Base-by-base conservation (phyloP, 1,140 invertebrate species). In the Zaprionus ornatus region DNA sequence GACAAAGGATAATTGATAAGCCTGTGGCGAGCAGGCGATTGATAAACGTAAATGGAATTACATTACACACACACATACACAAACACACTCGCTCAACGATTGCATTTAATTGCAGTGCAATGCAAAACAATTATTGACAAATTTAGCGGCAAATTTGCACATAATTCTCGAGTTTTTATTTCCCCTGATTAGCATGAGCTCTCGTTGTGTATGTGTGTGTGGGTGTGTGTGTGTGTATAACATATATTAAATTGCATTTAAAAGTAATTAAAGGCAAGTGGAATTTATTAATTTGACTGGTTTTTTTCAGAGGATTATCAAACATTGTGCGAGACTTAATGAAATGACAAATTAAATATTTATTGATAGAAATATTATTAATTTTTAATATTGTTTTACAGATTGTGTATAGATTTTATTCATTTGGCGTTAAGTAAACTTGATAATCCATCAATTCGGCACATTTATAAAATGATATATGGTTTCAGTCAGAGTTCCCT, bases 1-100 rank as follows among this genome's bases (percentile, higher is more conserved):
- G 17, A 57, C 27, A 19, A 56, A 57, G 72, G 21, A 69, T 78
- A 78, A 78, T 69, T 78, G 75, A 78, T 78, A 78, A 69, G 65
- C 75, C 71, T 64, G 71, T 68, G 72, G 72, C 72, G 10, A 50
- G 12, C 45, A 19, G 19, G 45, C 45, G 45, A 50, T 50, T 50
- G 45, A 50, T 50, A 50, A 23, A 19, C 19, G 45, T 50, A 50
- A 21, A 21, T 50, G 19, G 19, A 21, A 50, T 23, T 50, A 73
- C 52, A 70, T 3, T 3, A 67, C 55, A 57, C 27, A 35, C 7
- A 27, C 7, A 13, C 17, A 32, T 25, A 70, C 59, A 27, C 25
- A 19, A n/a, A 45, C n/a, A 59, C 54, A 9, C 4, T 7, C 21
- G 12, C 6, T n/a, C 13, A 54, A 25, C 50, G 57, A 74, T 48